These are phyloP conservation scores for Vireo altiloquus DNA, from an alignment of 2,113 vertebrate genomes.

Conservation along the genomic window DNA sequence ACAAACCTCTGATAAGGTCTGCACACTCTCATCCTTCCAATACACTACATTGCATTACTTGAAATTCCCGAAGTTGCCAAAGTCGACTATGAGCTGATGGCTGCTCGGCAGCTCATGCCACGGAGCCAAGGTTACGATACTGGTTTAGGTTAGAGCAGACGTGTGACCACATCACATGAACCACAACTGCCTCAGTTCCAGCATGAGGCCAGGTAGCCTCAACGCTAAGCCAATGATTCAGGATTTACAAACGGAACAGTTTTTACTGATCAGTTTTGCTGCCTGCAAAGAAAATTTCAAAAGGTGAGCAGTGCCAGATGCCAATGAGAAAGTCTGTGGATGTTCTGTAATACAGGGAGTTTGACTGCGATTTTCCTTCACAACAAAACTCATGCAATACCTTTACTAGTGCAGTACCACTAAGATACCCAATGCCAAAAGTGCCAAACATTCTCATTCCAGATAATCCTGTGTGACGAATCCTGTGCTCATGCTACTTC, in stretches of 20 bases:
- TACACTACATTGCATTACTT: neutral
- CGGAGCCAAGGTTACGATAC: neutral
- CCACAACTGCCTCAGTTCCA: neutral
- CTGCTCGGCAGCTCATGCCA: neutral
- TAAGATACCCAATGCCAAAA: neutral
- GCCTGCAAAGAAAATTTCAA: neutral
- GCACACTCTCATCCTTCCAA: neutral
- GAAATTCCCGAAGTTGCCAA: neutral
- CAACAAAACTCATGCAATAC: neutral
- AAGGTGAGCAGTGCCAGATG: neutral
- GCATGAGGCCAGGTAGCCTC: neutral
- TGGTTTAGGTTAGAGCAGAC: neutral
- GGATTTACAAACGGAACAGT: neutral
- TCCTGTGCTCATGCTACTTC: neutral
- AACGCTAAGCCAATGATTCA: neutral
- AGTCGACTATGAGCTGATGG: neutral
- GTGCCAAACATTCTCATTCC: neutral
- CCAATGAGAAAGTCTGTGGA: neutral
- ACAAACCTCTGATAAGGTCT: neutral
- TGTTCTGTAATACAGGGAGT: neutral
- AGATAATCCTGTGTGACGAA: neutral
- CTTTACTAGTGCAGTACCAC: neutral
- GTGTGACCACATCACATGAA: conserved; percentile 50
- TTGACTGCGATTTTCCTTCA: neutral
- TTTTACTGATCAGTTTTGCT: neutral